Evolutionary conservation across 2,888 invertebrate genomes (phyloP).

Genomic region (Hedychridium roseum): DNA sequence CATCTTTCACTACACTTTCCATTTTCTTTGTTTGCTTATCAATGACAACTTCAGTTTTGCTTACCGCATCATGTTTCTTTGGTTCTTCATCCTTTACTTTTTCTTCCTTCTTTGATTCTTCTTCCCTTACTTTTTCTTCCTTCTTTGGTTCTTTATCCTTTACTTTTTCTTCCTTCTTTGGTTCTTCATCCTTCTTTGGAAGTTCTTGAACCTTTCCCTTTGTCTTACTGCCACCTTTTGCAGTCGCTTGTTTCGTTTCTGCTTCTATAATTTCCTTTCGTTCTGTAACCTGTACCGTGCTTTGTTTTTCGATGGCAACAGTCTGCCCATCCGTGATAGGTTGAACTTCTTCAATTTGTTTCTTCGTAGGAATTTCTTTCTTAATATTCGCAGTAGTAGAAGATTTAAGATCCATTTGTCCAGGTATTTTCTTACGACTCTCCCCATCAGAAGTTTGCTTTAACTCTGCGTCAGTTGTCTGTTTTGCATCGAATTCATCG

Average conservation of each 20-base stretch:
- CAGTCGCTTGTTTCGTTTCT: slow-evolving; percentile 19
- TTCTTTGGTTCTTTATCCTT: slow-evolving; percentile 6
- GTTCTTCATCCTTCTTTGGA: slow-evolving; percentile 33
- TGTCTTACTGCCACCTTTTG: slow-evolving; percentile 6
- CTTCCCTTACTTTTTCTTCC: slow-evolving; percentile 8
- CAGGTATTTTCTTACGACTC: not conserved
- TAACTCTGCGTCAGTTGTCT: too few species aligned
- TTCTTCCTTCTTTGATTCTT: slow-evolving; percentile 10
- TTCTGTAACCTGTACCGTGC: not conserved
- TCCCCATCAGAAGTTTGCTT: slow-evolving; percentile 1
- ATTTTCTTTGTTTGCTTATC: slow-evolving; percentile 7
- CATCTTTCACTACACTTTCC: slow-evolving; percentile 1
- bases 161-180: slow-evolving; percentile 21
- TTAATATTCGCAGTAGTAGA: not conserved
- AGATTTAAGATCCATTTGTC: not conserved
- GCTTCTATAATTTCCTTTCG: slow-evolving; percentile 20
- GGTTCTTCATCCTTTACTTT: slow-evolving; percentile 10
- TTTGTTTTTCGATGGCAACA: not conserved
- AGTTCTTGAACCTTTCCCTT: not conserved
- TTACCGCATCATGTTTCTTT: slow-evolving; percentile 7
- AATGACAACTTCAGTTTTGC: not conserved
- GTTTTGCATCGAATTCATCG: too few species aligned
- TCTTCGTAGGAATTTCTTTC: not conserved
- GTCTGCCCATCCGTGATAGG: not conserved
- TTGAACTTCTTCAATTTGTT: not conserved